phyloP scores from a whole-genome alignment of 2,113 vertebrate genomes.

The Esox niger region DNA sequence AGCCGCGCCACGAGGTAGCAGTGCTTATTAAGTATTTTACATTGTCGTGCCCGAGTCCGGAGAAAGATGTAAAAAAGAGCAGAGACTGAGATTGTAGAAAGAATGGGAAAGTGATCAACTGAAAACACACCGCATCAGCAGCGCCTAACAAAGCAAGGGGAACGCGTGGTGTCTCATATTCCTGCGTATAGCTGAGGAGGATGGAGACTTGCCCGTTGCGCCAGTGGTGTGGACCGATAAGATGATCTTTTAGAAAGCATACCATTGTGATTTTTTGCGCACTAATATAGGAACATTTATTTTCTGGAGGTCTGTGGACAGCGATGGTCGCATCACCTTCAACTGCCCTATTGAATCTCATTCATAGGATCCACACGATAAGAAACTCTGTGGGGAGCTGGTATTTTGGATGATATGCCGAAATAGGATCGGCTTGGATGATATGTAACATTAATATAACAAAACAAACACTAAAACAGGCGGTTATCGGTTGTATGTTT shows the following conservation, averaged over 20 bases:
- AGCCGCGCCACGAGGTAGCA: slow-evolving; percentile 45
- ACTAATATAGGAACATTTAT: slow-evolving; percentile 1
- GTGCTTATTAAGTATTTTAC: slow-evolving; percentile 37
- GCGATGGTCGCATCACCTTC: slow-evolving; percentile 55
- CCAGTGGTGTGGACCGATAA: slow-evolving; percentile 45
- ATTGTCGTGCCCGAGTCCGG: slow-evolving; percentile 34
- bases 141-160: slow-evolving; percentile 29
- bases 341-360: slow-evolving; percentile 47
- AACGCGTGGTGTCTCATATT: slow-evolving; percentile 7
- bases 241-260: slow-evolving; percentile 48
- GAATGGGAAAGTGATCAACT: not conserved
- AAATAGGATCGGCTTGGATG: slow-evolving; percentile 24
- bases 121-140: slow-evolving; percentile 28
- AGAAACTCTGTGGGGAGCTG: slow-evolving; percentile 34
- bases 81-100: slow-evolving; percentile 1
- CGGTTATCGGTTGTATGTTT: slow-evolving; percentile 22
- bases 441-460: slow-evolving; percentile 5
- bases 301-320: not conserved
- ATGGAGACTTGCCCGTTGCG: slow-evolving; percentile 59
- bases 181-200: slow-evolving; percentile 8
- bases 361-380: slow-evolving; percentile 52
- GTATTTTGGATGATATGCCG: slow-evolving; percentile 37
- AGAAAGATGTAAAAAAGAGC: not conserved
- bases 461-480: slow-evolving; percentile 15
- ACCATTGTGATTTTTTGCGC: slow-evolving; percentile 22